Conservation (phyloP, 1,140 invertebrate genomes). For the Neotoxoptera formosana region DNA sequence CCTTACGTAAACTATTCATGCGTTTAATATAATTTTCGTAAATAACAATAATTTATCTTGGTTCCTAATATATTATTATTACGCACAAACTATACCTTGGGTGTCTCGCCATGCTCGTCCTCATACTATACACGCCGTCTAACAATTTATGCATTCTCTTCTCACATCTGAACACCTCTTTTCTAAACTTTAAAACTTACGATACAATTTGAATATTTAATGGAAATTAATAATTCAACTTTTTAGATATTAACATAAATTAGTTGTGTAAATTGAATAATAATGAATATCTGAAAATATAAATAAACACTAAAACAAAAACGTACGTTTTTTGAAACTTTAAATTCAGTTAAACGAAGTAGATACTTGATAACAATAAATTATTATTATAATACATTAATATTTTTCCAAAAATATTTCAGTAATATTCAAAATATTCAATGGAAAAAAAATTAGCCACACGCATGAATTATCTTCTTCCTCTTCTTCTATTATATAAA, state of each 20-base stretch:
- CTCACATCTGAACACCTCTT: background rate
- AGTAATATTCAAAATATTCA: background rate
- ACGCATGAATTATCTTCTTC: background rate
- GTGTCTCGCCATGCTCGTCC: background rate
- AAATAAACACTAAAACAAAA: background rate
- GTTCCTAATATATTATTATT: conserved; percentile 5
- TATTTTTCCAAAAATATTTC: background rate
- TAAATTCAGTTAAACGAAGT: background rate
- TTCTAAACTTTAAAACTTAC: background rate
- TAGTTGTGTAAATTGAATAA: background rate
- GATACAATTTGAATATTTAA: background rate
- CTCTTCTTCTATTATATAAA: background rate
- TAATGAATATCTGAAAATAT: background rate
- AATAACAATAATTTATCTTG: conserved; percentile 9
- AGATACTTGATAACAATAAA: background rate
- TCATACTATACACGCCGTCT: background rate
- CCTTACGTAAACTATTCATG: conserved; percentile 6
- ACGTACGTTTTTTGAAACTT: background rate
- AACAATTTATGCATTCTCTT: background rate
- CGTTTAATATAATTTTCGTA: background rate
- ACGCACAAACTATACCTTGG: background rate
- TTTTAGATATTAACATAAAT: background rate
- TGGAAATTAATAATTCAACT: background rate
- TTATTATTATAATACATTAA: background rate
- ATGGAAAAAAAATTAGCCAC: background rate